Percentiles rank a stretch among this genome's conserved stretches.
These are phyloP conservation scores for Drosophila putrida DNA, from an alignment of 2,888 invertebrate species.

Conservation along the genomic window DNA sequence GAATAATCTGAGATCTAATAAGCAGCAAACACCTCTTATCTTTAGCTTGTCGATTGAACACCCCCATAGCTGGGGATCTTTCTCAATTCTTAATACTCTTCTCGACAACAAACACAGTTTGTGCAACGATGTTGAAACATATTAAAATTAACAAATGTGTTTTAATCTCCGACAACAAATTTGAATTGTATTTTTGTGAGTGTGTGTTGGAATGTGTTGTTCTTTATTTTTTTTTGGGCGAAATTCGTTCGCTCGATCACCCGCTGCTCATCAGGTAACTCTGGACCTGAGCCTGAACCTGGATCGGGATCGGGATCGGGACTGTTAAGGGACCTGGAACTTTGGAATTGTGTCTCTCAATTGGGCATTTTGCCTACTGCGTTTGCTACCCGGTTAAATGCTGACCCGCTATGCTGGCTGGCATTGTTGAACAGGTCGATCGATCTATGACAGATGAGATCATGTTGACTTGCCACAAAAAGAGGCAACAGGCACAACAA, in stretches of 20 bases:
- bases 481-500: slow-evolving; percentile 58
- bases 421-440: slow-evolving; percentile 82
- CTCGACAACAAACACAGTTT: slow-evolving; percentile 39
- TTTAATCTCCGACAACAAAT: slow-evolving; percentile 82
- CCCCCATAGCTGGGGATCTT: slow-evolving; percentile 19
- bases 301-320: slow-evolving; percentile 3
- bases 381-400: slow-evolving; percentile 56
- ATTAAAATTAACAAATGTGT: slow-evolving; percentile 82
- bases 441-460: slow-evolving; percentile 85
- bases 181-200: slow-evolving; percentile 64
- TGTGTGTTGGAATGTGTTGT: slow-evolving; percentile 34
- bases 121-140: slow-evolving; percentile 77
- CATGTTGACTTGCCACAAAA: slow-evolving; percentile 81
- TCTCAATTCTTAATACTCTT: not conserved
- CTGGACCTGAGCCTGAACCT: not conserved
- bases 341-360: slow-evolving; percentile 17
- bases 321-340: slow-evolving; percentile 14
- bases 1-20: slow-evolving; percentile 71
- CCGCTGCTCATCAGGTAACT: slow-evolving; percentile 81
- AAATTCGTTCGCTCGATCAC: slow-evolving; percentile 73
- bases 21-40: slow-evolving; percentile 75
- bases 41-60: slow-evolving; percentile 21
- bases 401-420: slow-evolving; percentile 47
- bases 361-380: slow-evolving; percentile 45
- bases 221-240: slow-evolving; percentile 50